These are phyloP conservation scores for Ancistrus triradiatus DNA, from an alignment of 2,113 vertebrate genomes.

Conservation along the genomic window DNA sequence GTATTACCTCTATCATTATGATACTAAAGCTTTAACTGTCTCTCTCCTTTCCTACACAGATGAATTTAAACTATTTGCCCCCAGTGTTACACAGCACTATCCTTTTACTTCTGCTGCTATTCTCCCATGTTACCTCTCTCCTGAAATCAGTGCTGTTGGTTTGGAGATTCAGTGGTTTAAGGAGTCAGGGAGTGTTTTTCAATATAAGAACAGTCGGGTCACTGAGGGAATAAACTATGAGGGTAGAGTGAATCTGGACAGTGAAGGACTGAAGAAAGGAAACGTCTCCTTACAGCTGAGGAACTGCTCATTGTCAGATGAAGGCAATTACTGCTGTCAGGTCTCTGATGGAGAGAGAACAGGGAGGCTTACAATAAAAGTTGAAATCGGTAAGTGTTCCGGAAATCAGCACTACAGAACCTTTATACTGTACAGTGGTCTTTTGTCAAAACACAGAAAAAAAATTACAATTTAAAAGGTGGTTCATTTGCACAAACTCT, in stretches of 20 bases:
- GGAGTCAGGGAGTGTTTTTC: conserved; percentile 8
- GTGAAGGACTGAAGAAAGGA: conserved; percentile 22
- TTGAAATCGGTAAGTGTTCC: neutral
- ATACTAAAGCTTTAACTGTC: neutral
- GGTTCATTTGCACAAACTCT: too few relatives aligned
- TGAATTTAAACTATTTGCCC: conserved; percentile 16
- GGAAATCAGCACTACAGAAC: neutral
- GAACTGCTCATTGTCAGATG: neutral
- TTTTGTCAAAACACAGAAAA: too few relatives aligned
- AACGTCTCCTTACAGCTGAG: conserved; percentile 24
- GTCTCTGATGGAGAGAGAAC: conserved; percentile 17
- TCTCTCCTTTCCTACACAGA: neutral
- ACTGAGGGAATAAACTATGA: conserved; percentile 5
- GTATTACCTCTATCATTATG: neutral
- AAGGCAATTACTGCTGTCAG: conserved; percentile 7
- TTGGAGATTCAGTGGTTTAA: conserved; percentile 24
- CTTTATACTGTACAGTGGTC: neutral
- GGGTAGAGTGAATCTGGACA: conserved; percentile 19
- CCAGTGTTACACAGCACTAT: neutral
- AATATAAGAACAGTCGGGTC: conserved; percentile 21
- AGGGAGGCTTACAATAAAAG: neutral
- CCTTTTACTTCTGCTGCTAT: neutral
- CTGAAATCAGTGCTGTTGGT: conserved; percentile 18
- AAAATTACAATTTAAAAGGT: too few relatives aligned
- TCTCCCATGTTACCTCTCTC: conserved; percentile 7